phyloP scores from a whole-genome alignment of 92 coral and sea anemone genomes.

The Phenganax subtilis region DNA sequence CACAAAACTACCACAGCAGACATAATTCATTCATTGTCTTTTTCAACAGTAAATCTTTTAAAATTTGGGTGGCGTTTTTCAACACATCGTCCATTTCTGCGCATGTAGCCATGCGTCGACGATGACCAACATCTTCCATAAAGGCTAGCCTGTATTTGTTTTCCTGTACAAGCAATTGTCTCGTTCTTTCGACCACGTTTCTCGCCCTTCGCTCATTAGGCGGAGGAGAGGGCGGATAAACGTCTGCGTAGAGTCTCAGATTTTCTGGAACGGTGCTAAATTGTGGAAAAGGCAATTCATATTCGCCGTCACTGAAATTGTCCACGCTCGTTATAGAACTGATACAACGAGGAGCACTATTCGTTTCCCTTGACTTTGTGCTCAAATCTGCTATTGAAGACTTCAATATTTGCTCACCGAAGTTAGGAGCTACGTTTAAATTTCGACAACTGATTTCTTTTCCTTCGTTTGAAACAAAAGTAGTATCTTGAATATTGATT shows the following conservation, averaged over 20 bases:
- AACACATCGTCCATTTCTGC: conserved; percentile 55
- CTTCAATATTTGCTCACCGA: neutral
- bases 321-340: neutral
- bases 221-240: conserved; percentile 32
- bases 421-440: neutral
- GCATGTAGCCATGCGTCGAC: conserved; percentile 62
- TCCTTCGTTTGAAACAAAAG: neutral
- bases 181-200: conserved; percentile 17
- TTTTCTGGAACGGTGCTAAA: conserved; percentile 14
- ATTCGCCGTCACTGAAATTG: neutral
- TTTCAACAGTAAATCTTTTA: conserved; percentile 69
- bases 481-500: neutral
- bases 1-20: conserved; percentile 65
- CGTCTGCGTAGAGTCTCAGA: conserved; percentile 20
- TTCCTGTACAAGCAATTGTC: conserved; percentile 28
- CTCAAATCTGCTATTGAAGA: neutral
- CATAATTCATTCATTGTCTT: conserved; percentile 95
- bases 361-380: neutral
- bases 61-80: conserved; percentile 56
- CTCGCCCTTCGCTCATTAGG: conserved; percentile 8
- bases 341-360: neutral
- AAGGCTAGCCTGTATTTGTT: conserved; percentile 42
- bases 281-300: neutral
- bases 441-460: neutral
- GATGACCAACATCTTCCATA: conserved; percentile 44